Evolutionary conservation across 2,797 vertebrate genomes (phyloP), one percentile per base, ranked within the genome.

Genomic region (Cuculus canorus): DNA sequence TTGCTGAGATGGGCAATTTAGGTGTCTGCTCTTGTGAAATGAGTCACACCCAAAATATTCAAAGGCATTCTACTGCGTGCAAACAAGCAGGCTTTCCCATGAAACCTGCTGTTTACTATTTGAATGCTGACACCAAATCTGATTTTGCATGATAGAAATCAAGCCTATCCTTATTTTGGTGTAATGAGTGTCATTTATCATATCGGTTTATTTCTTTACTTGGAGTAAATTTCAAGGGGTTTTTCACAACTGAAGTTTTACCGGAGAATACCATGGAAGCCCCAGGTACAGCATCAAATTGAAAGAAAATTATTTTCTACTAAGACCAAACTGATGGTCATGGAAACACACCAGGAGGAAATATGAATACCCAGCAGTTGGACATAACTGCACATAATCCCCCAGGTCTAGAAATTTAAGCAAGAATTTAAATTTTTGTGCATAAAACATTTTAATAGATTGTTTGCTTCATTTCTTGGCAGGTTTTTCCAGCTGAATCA

Each of bases 111-210:
- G 73, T 43, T 95, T 78, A 56, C 65, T 71, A n/a, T 78, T 86
- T 4, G 8, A 73, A 69, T 72, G 30, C 89, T 76, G 85, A 79
- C 91, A 90, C 50, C 57, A 39, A 39, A 83, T 47, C 82, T 93
- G 82, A 28, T 84, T 95, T 94, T 94, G 59, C 88, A 73, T 84
- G 82, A 76, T 94, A 95, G 90, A 68, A 93, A 95, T 87, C 77
- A 77, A 50, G 75, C 25, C 71, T 82, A 18, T 45, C 88, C 83
- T 84, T 70, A 72, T 68, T 86, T 76, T 80, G 60, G 39, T 70
- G 78, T 1, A 12, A 35, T 33, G 57, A 78, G 33, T 33, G 33
- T 27, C 80, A 56, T 86, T 90, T 76, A 86, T 71, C 82, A 86
- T 53, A 72, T n/a, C 63, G 43, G 33, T 45, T 68, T 33, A 4